A percentile compares a stretch with the other conserved stretches of the same genome.
phyloP scores from a whole-genome alignment of 2,113 vertebrate species.

The Seriola rivoliana region DNA sequence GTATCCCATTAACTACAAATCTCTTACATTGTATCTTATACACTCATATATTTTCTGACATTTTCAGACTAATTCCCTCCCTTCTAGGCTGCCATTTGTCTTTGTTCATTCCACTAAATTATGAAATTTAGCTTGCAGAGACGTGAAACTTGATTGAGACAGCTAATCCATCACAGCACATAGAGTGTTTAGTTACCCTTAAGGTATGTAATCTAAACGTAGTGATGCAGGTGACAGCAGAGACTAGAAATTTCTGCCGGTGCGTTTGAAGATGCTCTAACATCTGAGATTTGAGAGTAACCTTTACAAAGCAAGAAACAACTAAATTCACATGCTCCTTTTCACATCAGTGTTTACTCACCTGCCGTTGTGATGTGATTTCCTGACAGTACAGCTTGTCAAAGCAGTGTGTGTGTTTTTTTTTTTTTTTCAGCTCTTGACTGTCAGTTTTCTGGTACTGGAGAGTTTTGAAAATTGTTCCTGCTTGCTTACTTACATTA shows the following conservation, averaged over 20 bases:
- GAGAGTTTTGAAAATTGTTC: conserved; percentile 43
- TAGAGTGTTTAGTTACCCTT: conserved; percentile 23
- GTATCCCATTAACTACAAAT: conserved; percentile 19
- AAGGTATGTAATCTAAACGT: conserved; percentile 28
- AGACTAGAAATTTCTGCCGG: conserved; percentile 19
- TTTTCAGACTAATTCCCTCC: conserved; percentile 8
- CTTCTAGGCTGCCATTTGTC: not conserved
- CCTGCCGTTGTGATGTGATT: conserved; percentile 52
- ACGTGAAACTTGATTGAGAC: conserved; percentile 16
- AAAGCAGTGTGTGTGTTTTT: conserved; percentile 5
- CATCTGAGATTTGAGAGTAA: conserved; percentile 20
- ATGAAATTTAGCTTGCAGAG: conserved; percentile 6
- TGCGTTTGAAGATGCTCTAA: conserved; percentile 35
- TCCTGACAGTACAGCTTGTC: conserved; percentile 46
- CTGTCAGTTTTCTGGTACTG: conserved; percentile 42
- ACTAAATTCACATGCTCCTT: conserved; percentile 25
- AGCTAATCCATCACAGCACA: conserved; percentile 10
- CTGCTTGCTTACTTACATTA: conserved; percentile 19
- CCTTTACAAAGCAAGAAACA: conserved; percentile 12
- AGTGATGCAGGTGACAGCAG: conserved; percentile 14
- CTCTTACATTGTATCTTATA: conserved; percentile 4
- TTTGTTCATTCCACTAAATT: conserved; percentile 1
- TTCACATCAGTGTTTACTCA: conserved; percentile 52
- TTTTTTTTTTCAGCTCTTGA: conserved; percentile 23
- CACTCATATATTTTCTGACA: not conserved